Base-by-base conservation (phyloP, 2,797 vertebrate species). In the Crax fasciolata region DNA sequence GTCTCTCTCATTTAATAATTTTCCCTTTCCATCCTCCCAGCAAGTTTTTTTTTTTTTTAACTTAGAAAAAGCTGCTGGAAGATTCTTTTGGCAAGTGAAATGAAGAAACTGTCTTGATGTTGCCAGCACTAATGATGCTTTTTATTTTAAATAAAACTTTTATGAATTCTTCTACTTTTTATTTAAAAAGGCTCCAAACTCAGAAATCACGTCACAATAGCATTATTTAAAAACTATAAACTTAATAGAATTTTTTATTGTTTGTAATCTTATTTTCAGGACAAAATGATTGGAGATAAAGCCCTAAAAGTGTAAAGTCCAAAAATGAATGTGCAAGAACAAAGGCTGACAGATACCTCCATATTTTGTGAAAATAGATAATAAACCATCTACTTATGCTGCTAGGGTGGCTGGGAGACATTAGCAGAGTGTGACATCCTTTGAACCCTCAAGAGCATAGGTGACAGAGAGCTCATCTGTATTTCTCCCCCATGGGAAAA, bases 281-380 rank as follows among this genome's bases (percentile, higher is more conserved):
- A 35, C 9, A 0, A 4, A 85, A n/a, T 57, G 0, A 2, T 46
- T 73, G 25, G 10, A 24, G 63, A 61, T 13, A 73, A 80, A 86
- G 20, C 10, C 13, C 67, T n/a, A 51, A 43, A 90, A 76, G 68
- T 30, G 0, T 43, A 67, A 91, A 81, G 10, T 6, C 68, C 9
- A 59, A 30, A 67, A 90, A 41, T 23, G 3, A 76, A 21, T 54
- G 11, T 21, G 3, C 6, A 16, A 49, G 5, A 18, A 39, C 58
- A n/a, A n/a, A 43, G 1, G 1, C 20, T 0, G 0, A 44, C 8
- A 46, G 35, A 75, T n/a, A 54, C 10, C 27, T 68, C 2, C 2
- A 3, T 65, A 25, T 59, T 63, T 74, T 71, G 5, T 65, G 5
- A 44, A 77, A 77, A 71, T 20, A 63, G 6, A 7, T 67, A 65